These are phyloP conservation scores for Strigamia transsilvanica DNA, from an alignment of 2,888 invertebrate species.

Conservation along the genomic window DNA sequence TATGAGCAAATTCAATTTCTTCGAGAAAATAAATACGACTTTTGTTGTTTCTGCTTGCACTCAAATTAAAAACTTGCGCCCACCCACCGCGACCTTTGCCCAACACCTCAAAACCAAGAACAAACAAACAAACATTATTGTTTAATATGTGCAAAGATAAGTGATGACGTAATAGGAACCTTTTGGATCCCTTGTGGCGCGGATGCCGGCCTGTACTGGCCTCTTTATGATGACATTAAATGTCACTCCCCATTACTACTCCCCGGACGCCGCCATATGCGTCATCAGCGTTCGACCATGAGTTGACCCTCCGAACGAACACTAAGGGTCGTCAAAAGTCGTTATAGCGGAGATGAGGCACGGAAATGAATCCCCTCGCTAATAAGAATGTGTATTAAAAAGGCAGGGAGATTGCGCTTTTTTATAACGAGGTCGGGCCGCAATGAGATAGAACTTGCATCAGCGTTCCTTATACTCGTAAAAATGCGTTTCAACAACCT, in stretches of 20 bases:
- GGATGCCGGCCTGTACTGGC: constrained; percentile 23
- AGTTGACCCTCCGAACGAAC: neutral
- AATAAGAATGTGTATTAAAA: neutral
- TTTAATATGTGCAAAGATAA: constrained; percentile 38
- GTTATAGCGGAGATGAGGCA: neutral
- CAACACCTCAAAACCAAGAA: neutral
- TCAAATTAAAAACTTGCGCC: constrained; percentile 7
- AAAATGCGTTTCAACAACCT: constrained; percentile 29
- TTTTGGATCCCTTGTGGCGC: constrained; percentile 16
- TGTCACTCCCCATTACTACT: constrained; percentile 35
- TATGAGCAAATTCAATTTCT: no score
- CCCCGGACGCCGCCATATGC: constrained; percentile 31
- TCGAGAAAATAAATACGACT: neutral
- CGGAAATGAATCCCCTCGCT: constrained; percentile 26
- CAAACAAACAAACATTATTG: constrained; percentile 10
- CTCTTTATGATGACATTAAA: constrained; percentile 35
- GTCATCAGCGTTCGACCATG: constrained; percentile 35
- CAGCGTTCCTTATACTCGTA: constrained; percentile 17
- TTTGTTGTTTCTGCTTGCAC: neutral
- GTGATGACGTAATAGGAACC: constrained; percentile 15
- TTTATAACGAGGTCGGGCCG: constrained; percentile 12
- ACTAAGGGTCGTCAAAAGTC: neutral
- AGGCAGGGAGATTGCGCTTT: neutral
- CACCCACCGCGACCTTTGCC: neutral
- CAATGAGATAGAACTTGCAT: constrained; percentile 18